These are phyloP conservation scores for Metalampra italica DNA, from an alignment of 2,888 invertebrate genomes.

Conservation along the genomic window DNA sequence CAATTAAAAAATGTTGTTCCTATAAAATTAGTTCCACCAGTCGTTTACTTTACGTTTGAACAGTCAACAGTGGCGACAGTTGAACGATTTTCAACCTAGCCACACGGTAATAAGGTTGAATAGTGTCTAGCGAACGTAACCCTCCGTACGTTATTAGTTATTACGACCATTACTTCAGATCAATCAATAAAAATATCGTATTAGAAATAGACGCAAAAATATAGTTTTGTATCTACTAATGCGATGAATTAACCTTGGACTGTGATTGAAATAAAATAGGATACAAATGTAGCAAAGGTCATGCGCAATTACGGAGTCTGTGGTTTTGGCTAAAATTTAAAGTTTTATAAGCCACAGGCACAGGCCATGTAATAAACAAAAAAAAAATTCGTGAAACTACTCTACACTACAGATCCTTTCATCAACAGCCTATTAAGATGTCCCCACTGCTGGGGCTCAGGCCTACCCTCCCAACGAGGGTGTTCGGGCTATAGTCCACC, in stretches of 20 bases:
- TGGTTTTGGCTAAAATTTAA: neutral
- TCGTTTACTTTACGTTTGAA: constrained; percentile 11
- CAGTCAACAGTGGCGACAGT: too few species aligned
- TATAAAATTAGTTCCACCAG: constrained; percentile 51
- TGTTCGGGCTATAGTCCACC: too few species aligned
- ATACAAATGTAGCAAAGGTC: constrained; percentile 37
- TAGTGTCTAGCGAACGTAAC: too few species aligned
- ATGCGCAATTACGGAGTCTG: constrained; percentile 12
- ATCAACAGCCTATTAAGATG: too few species aligned
- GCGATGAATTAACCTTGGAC: constrained; percentile 42
- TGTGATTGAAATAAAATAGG: constrained; percentile 31
- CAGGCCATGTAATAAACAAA: too few species aligned
- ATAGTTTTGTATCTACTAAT: constrained; percentile 39
- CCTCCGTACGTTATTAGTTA: constrained; percentile 20
- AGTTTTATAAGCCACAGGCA: too few species aligned
- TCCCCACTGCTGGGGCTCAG: too few species aligned
- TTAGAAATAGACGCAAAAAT: constrained; percentile 33
- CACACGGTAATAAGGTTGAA: too few species aligned
- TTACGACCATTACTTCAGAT: constrained; percentile 28
- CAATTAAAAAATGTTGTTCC: constrained; percentile 35
- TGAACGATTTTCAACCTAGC: too few species aligned
- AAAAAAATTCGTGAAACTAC: too few species aligned
- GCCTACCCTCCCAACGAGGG: too few species aligned
- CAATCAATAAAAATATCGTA: constrained; percentile 30
- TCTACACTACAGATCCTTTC: too few species aligned